These are phyloP conservation scores for Alligator sinensis DNA, from an alignment of 2,113 vertebrate genomes.

Conservation along the genomic window DNA sequence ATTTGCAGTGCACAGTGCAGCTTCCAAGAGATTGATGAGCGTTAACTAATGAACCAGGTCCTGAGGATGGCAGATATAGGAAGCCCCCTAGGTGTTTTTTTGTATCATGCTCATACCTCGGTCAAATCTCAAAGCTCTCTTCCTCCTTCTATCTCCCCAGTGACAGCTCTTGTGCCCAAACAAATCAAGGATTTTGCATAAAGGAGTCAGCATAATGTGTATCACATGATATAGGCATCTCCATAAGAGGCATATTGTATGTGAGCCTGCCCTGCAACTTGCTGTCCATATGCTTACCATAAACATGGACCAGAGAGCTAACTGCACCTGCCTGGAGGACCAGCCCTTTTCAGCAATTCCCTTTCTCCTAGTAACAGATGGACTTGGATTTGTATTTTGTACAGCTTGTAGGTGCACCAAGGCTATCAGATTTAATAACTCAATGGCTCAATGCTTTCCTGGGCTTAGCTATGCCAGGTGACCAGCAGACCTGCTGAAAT, in stretches of 20 bases:
- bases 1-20: background rate
- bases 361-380: background rate
- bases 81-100: background rate
- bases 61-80: background rate
- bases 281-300: background rate
- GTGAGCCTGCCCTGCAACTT: background rate
- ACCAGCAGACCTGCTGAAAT: background rate
- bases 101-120: background rate
- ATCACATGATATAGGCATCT: background rate
- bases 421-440: background rate
- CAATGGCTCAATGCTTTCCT: background rate
- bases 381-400: background rate
- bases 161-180: background rate
- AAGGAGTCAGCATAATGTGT: background rate
- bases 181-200: background rate
- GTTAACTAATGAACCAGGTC: background rate
- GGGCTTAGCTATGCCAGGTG: background rate
- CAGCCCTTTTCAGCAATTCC: background rate
- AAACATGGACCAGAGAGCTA: background rate
- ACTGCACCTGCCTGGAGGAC: background rate
- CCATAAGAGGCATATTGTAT: background rate
- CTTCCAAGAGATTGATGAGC: background rate
- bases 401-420: background rate
- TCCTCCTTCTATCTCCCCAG: background rate
- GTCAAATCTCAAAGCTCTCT: slow-evolving; percentile 5